Base-by-base conservation (phyloP, 2,797 vertebrate species). In the Sebastiscus albofasciatus region DNA sequence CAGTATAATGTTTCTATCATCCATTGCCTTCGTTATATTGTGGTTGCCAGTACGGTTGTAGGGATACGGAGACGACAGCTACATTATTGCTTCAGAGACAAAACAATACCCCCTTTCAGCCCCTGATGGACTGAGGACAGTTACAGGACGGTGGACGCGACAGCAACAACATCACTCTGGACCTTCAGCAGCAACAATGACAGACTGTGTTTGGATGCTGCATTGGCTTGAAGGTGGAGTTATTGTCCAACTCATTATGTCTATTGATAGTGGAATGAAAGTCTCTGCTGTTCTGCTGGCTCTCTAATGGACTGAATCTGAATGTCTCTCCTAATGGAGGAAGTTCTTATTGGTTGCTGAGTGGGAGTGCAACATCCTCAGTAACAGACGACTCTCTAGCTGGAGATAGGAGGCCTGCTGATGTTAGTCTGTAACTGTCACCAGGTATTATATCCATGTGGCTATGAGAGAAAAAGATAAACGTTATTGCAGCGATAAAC, bases 291-390 rank as follows among this genome's bases (percentile, higher is more conserved):
- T 73, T 81, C 34, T 12, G 20, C 27, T 26, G 60, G 66, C 72
- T 79, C 67, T 42, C 60, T 79, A 79, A 83, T 79, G 77, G 67
- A 56, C 72, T 70, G 67, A 27, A 34, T 72, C 82, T 80, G 62
- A 75, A 79, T 75, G 67, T 36, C 67, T 79, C 60, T 46, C 42
- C 29, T 76, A 79, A 83, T 83, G 75, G 61, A 79, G 33, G 61
- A 67, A 76, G 16, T 77, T 73, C 68, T 68, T 65, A 69, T 73
- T 73, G 72, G 74, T 73, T 58, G 64, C 67, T 77, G 68, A 77
- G 67, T 68, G 29, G 72, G 34, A 67, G 49, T 70, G 67, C 24
- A 6, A n/a, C 6, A 11, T 72, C 77, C 59, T 68, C 58, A 7
- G 68, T 46, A 26, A 69, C 65, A 77, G 39, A 65, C 65, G 52